phyloP scores from a whole-genome alignment of 2,113 vertebrate genomes.

The Falcunculus frontatus region DNA sequence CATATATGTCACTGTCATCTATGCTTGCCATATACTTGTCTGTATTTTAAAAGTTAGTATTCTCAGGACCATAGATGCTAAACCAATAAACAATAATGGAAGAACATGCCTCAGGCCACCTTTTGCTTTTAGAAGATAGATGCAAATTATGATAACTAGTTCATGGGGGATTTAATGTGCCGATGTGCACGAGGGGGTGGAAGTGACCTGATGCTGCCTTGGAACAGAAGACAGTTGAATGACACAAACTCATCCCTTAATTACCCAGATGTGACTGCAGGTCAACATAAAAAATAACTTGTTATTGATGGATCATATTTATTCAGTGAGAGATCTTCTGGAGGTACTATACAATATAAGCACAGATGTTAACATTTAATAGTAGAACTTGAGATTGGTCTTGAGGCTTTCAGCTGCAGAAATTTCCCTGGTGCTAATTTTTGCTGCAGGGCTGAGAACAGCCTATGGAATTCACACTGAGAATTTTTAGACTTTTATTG shows the following conservation, averaged over 20 bases:
- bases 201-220: not conserved
- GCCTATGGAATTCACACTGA: not conserved
- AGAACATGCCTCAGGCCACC: not conserved
- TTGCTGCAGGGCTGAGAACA: not conserved
- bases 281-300: not conserved
- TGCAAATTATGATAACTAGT: not conserved
- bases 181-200: not conserved
- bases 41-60: not conserved
- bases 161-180: not conserved
- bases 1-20: not conserved
- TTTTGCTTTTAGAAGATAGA: not conserved
- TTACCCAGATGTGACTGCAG: not conserved
- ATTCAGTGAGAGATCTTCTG: not conserved
- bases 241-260: not conserved
- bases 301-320: not conserved
- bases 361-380: not conserved
- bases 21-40: not conserved
- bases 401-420: not conserved
- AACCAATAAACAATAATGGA: not conserved
- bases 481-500: conserved; percentile 1
- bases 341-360: not conserved
- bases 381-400: not conserved
- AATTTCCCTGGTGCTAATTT: not conserved
- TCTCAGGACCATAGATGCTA: not conserved
- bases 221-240: not conserved